Evolutionary conservation across 2,888 invertebrate species (phyloP), one percentile per base, ranked within the genome.

Genomic region (Gnatocerus cornutus): DNA sequence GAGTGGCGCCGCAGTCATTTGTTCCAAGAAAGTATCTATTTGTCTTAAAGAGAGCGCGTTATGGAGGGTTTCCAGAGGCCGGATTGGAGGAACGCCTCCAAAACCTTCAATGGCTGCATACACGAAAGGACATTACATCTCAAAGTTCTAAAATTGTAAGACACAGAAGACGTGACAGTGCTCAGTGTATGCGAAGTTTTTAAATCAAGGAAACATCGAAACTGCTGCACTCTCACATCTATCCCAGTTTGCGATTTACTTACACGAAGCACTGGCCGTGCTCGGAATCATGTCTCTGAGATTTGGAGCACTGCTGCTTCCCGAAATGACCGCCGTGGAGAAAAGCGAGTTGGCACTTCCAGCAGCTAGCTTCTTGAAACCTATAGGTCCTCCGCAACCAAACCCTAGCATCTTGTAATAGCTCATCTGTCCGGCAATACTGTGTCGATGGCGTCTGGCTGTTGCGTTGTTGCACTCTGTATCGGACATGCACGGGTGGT

Each of bases 31-130:
- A 46, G 87, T 88, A 84, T 98, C 98, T 79, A 99, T 87, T 84
- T 98, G 97, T 45, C 93, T 91, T 81, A 98, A 88, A 55, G 97
- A 98, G 75, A 99, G 87, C 52, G 97, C 96, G 86, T 99, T 99
- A 89, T 99, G 99, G 70, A 99, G 87, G 3, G 99, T 99, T 87
- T 99, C 99, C 84, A 99, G 86, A 0, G 98, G 98, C 30, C 98
- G 92, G 78, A 99, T 96, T 0, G 97, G 94, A 21, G 99, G 99
- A 74, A 98, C 97, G 67, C 95, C 95, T 71, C 94, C 95, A 85
- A 94, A 94, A 30, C 94, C 95, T 85, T 94, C 94, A 82, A 94
- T 89, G 62, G 92, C 93, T 88, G 33, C n/a, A 33, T 33, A 21
- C 21, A 21, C 21, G 21, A 21, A 33, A 33, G n/a, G n/a, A 33